Evolutionary conservation across 2,797 vertebrate genomes (phyloP), one percentile per base, ranked within the genome.

Genomic region (Chaetodon trifasciatus): DNA sequence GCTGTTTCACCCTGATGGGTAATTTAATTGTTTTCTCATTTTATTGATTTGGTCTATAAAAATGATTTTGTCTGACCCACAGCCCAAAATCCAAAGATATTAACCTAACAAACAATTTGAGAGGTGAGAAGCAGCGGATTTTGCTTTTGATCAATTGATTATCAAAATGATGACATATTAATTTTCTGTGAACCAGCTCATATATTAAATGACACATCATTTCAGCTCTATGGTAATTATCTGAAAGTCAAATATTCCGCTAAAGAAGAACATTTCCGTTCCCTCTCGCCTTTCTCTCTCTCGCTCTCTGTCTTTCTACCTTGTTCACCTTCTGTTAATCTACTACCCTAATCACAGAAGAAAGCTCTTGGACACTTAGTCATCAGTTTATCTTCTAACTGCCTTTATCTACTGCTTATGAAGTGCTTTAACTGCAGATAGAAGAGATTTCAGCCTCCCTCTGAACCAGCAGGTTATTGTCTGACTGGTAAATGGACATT

Each of bases 351-450:
- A 69, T 78, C 62, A 67, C 56, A 63, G 35, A 53, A 50, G 37
- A 61, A 66, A 65, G 21, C 66, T 62, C 49, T 42, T 15, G 40
- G 55, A 84, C 81, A 47, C 74, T 53, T 35, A 57, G 67, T 84
- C 74, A 66, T 79, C 82, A 71, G 16, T 81, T 81, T 69, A 76
- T 85, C 78, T 71, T 15, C 61, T 47, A 1, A 24, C 50, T 23
- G 58, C 35, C 19, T 67, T 78, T 80, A 80, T 89, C 78, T 44
- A 7, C 28, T 8, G 50, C 68, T 77, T 63, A 39, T 85, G 70
- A 78, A 73, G 70, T 73, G 67, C 56, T 70, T 78, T 52, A 53
- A 50, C 74, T n/a, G 74, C 71, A 55, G 80, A 88, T 74, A 53
- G 68, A 47, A 0, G 78, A 78, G 62, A 78, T 79, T 68, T 15